Conservation (phyloP, 2,888 invertebrate species). For the Andricus curvator region DNA sequence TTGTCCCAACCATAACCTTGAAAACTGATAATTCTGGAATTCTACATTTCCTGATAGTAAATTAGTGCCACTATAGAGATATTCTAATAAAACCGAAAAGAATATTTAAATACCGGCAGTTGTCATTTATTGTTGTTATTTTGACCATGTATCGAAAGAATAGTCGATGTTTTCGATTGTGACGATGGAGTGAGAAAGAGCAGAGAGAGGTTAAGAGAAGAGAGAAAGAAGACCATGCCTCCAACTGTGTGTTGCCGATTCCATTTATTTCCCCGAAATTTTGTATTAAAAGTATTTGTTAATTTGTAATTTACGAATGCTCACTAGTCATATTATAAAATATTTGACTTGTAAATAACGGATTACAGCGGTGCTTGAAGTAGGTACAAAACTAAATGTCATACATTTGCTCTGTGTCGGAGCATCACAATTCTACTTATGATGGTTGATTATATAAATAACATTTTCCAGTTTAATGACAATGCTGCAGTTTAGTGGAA, state of each 20-base stretch:
- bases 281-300: slow-evolving; percentile 2
- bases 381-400: neutral
- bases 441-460: neutral
- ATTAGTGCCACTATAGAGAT: neutral
- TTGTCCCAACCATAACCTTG: neutral
- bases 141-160: neutral
- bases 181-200: no score
- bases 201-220: no score
- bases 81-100: neutral
- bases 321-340: neutral
- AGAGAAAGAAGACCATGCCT: neutral
- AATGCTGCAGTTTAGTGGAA: slow-evolving; percentile 65
- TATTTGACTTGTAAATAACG: neutral
- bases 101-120: neutral
- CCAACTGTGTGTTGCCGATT: neutral
- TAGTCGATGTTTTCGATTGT: neutral
- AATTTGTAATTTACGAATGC: neutral
- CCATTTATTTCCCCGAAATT: neutral
- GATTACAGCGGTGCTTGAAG: neutral
- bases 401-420: neutral
- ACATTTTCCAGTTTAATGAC: slow-evolving; percentile 50
- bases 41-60: neutral
- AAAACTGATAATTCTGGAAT: neutral
- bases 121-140: neutral
- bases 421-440: slow-evolving; percentile 1